Percentiles rank a stretch among this genome's conserved stretches.
These are phyloP conservation scores for Limonius californicus DNA, from an alignment of 1,140 invertebrate species.

Conservation along the genomic window DNA sequence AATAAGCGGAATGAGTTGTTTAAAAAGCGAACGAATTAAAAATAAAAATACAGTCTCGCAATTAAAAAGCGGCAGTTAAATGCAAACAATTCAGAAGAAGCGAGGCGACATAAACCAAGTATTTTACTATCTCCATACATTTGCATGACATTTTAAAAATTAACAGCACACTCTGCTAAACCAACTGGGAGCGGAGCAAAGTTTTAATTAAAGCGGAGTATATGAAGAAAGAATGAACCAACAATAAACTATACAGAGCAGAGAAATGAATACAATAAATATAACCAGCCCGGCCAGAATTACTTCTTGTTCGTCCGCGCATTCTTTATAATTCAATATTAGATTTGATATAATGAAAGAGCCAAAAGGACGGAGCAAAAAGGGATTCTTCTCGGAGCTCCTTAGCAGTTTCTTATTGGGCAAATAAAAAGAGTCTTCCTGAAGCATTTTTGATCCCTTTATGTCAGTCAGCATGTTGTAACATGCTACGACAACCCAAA, in stretches of 20 bases:
- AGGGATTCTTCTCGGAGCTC: background rate
- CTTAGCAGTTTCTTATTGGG: background rate
- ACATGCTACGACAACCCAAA: background rate
- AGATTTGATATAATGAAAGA: background rate
- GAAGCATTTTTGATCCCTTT: background rate
- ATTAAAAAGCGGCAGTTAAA: background rate
- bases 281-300: background rate
- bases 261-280: background rate
- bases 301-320: too few species aligned
- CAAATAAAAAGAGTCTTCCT: background rate
- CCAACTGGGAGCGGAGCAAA: background rate
- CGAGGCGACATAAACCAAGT: background rate
- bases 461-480: background rate
- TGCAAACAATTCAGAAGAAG: background rate
- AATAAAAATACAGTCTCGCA: background rate
- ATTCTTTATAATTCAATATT: background rate
- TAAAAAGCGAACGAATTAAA: background rate
- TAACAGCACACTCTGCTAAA: background rate
- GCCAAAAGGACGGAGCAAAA: background rate
- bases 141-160: background rate
- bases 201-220: conserved; percentile 1
- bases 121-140: background rate
- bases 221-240: background rate
- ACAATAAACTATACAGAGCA: background rate
- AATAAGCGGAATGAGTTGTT: background rate